Evolutionary conservation across 2,797 vertebrate genomes (phyloP).

Genomic region (Vespertilio murinus): DNA sequence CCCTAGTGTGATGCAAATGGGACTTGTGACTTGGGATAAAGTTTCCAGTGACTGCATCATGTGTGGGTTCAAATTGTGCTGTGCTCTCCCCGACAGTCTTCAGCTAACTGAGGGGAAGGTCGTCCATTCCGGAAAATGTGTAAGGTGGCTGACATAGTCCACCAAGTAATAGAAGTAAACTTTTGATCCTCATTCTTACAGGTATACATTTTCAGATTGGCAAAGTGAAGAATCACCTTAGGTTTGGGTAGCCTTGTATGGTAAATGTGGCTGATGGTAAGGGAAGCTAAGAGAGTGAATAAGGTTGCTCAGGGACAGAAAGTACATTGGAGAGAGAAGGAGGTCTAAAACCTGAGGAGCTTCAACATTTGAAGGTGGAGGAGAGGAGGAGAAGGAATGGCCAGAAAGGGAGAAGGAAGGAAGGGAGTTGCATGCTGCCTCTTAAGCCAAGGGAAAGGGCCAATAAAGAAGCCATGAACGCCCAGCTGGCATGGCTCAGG

Average conservation of each 20-base stretch:
- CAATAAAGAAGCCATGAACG: not conserved
- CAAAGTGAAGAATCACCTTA: conserved; percentile 18
- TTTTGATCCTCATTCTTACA: conserved; percentile 24
- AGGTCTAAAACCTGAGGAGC: not conserved
- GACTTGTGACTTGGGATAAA: conserved; percentile 65
- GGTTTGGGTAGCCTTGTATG: conserved; percentile 30
- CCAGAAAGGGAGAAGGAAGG: not conserved
- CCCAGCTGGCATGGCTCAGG: too few species aligned
- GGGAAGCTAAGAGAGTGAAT: conserved; percentile 10
- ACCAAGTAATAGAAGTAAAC: conserved; percentile 1
- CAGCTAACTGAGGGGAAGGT: conserved; percentile 39
- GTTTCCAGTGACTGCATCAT: conserved; percentile 60
- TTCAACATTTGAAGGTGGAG: not conserved
- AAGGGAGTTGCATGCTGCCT: not conserved
- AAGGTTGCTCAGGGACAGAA: not conserved
- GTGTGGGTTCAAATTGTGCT: conserved; percentile 53
- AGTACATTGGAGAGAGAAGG: not conserved
- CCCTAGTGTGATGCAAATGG: conserved; percentile 50
- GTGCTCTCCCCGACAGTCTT: not conserved
- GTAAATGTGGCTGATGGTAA: conserved; percentile 22
- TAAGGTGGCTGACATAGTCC: not conserved
- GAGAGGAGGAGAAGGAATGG: not conserved
- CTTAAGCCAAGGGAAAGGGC: not conserved
- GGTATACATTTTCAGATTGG: not conserved
- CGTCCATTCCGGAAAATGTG: not conserved